phyloP scores from a whole-genome alignment of 1,140 invertebrate genomes.

The Nymphalis io region DNA sequence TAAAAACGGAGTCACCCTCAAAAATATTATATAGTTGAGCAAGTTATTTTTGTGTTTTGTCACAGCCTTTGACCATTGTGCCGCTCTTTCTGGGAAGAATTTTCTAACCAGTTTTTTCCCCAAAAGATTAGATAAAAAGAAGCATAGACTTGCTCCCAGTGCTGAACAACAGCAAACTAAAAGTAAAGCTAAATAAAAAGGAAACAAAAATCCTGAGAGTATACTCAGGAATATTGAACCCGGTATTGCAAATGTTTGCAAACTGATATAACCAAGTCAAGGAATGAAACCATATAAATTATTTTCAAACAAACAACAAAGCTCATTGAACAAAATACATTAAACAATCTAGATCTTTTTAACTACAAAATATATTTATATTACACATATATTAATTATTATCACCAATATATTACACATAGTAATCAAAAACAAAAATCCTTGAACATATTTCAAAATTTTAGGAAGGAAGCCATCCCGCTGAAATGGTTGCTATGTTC shows the following conservation, averaged over 20 bases:
- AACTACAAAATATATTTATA: too few species aligned
- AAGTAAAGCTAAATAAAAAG: slow-evolving; percentile 93
- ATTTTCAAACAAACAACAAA: not conserved
- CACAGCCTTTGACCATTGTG: slow-evolving; percentile 92
- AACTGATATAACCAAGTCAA: slow-evolving; percentile 82
- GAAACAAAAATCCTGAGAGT: slow-evolving; percentile 97
- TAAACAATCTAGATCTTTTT: too few species aligned
- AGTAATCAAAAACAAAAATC: too few species aligned
- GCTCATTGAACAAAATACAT: too few species aligned
- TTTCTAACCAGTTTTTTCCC: slow-evolving; percentile 91
- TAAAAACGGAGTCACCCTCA: slow-evolving; percentile 97
- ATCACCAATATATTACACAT: too few species aligned
- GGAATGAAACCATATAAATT: slow-evolving; percentile 41
- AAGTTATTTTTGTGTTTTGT: slow-evolving; percentile 93
- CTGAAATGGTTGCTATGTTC: too few species aligned
- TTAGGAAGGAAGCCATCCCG: too few species aligned
- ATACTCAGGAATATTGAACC: slow-evolving; percentile 99
- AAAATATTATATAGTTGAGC: slow-evolving; percentile 98
- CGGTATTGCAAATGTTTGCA: slow-evolving; percentile 99
- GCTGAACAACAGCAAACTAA: slow-evolving; percentile 98
- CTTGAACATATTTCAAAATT: too few species aligned
- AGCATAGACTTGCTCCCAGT: slow-evolving; percentile 97
- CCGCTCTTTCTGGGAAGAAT: slow-evolving; percentile 94
- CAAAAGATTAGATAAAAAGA: slow-evolving; percentile 93
- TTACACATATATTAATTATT: too few species aligned